These are phyloP conservation scores for Paguma larvata DNA, from an alignment of 2,797 vertebrate species.

Conservation along the genomic window DNA sequence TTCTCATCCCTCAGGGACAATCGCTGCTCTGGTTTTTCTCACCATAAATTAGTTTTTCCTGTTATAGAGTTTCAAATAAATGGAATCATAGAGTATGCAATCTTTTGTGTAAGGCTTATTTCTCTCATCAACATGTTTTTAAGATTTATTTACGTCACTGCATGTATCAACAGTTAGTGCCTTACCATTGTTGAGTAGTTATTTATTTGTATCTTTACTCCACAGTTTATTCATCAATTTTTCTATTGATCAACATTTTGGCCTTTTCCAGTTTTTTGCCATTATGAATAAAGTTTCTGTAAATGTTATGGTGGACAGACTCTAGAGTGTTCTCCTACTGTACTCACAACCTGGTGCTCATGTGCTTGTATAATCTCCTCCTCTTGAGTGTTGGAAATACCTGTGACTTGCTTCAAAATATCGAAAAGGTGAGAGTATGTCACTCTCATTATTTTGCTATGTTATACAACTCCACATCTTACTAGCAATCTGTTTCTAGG, in stretches of 20 bases:
- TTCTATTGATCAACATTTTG: neutral
- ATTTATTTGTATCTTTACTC: neutral
- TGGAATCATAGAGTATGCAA: neutral
- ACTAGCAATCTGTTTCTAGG: neutral
- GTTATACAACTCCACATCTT: neutral
- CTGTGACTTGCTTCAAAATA: constrained; percentile 1
- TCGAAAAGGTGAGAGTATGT: neutral
- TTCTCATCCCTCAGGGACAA: neutral
- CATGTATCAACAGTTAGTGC: neutral
- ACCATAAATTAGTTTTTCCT: constrained; percentile 9
- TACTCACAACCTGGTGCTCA: neutral
- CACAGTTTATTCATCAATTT: neutral
- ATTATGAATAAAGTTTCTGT: neutral
- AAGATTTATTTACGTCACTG: neutral
- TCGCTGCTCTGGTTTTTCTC: neutral
- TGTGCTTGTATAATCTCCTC: neutral
- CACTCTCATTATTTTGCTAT: neutral
- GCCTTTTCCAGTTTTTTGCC: neutral
- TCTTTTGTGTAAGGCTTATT: neutral
- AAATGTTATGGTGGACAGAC: neutral
- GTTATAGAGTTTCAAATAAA: neutral
- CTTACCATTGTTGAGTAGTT: neutral
- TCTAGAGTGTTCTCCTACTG: neutral
- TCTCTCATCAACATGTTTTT: neutral
- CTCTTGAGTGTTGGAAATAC: neutral